These are phyloP conservation scores for Noctua comes DNA, from an alignment of 2,888 invertebrate species.

Conservation along the genomic window DNA sequence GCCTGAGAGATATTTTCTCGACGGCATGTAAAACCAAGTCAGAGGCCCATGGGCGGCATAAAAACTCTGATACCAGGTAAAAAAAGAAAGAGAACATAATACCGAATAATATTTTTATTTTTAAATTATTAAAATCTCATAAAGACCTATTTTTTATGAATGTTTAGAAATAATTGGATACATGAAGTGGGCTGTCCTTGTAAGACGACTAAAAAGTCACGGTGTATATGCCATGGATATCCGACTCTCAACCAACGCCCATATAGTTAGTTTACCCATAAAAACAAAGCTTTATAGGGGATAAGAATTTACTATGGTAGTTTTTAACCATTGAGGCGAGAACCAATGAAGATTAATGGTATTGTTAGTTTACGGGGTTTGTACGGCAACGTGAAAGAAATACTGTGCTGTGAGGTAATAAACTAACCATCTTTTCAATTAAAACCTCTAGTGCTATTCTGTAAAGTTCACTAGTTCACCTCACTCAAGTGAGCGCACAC, in stretches of 20 bases:
- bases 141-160: no score
- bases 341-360: slow-evolving; percentile 27
- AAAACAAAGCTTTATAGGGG: slow-evolving; percentile 30
- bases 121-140: no score
- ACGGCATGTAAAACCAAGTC: no score
- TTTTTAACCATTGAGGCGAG: slow-evolving; percentile 38
- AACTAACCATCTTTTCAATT: neutral
- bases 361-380: neutral
- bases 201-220: no score
- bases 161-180: no score
- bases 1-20: no score
- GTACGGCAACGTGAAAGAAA: neutral
- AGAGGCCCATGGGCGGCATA: no score
- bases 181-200: no score
- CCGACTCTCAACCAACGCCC: neutral
- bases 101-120: no score
- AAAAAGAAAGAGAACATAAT: no score
- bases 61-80: no score
- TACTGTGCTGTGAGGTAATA: neutral
- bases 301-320: slow-evolving; percentile 46
- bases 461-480: neutral
- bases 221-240: no score
- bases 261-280: slow-evolving; percentile 24
- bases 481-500: neutral
- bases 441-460: neutral